Base-by-base conservation (phyloP, 2,797 vertebrate genomes). In the Pteronotus mesoamericanus region DNA sequence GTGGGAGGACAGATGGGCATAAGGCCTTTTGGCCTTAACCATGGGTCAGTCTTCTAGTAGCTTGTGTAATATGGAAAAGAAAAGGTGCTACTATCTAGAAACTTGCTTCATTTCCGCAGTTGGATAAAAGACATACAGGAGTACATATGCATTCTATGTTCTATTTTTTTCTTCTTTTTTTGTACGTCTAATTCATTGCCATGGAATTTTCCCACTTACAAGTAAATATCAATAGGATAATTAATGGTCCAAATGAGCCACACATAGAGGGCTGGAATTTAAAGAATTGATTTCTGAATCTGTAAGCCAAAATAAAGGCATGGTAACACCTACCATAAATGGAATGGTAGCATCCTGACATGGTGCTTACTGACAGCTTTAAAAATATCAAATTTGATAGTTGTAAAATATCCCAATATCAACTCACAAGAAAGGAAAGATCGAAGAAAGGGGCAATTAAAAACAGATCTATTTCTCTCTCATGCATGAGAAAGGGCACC, bases 321-420 rank as follows among this genome's bases (percentile, higher is more conserved):
- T 48, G 59, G 71, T 34, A 87, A 90, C 51, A 82, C 59, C 29
- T 16, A 51, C 29, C 83, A 55, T 55, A 87, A 88, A 89, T 32
- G 53, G 91, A 86, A 85, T 9, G 22, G 85, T 32, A 21, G 61
- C 75, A 89, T 78, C 77, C 90, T 86, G 85, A 93, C 69, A 14
- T n/a, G 51, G 37, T 61, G 55, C 93, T 93, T 93, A 66, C 78
- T 57, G 94, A 93, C 12, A 48, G 77, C 75, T 97, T 95, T 48
- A 61, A 92, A 79, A 79, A 39, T 21, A 44, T 83, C 64, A 22
- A 6, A 69, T 95, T 91, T 91, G 77, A 29, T 51, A 51, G 91
- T 66, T 77, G 46, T 66, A 39, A 91, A 92, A 75, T 89, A 85
- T 68, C 74, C 79, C 39, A 6, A 83, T 37, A 89, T 85, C 53